Conservation (phyloP, 2,113 vertebrate genomes). For the Clarias macrocephalus region DNA sequence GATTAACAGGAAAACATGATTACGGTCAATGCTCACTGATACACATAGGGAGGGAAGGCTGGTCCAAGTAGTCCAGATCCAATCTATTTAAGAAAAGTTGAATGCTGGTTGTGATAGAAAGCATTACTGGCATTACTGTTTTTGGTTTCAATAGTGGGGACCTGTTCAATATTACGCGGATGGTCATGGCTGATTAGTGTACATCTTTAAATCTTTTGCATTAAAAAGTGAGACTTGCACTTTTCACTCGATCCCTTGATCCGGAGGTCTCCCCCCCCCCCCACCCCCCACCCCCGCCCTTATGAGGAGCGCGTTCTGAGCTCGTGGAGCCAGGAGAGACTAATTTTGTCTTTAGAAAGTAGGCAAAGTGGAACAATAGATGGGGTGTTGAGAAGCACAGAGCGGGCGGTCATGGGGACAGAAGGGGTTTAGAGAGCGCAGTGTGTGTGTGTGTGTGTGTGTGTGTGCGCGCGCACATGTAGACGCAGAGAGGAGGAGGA, state of each 20-base stretch:
- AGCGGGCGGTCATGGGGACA: not conserved
- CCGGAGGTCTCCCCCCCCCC: slow-evolving; percentile 66
- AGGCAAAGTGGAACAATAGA: slow-evolving; percentile 54
- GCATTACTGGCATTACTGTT: no score
- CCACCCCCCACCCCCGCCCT: no score
- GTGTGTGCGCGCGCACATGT: not conserved
- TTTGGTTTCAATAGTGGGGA: no score
- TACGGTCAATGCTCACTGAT: no score
- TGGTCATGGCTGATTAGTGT: no score
- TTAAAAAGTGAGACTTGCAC: slow-evolving; percentile 22
- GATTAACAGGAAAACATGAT: no score
- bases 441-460: not conserved
- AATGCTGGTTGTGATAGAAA: no score
- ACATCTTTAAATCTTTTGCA: not conserved
- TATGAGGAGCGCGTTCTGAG: slow-evolving; percentile 58
- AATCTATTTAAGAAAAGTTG: no score
- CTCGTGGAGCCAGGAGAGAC: slow-evolving; percentile 60
- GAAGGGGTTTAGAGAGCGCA: slow-evolving; percentile 15
- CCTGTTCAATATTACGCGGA: no score
- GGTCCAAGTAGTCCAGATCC: no score
- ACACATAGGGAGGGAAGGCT: no score
- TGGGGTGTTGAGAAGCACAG: slow-evolving; percentile 29
- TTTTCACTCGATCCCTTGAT: slow-evolving; percentile 69
- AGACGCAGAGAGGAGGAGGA: slow-evolving; percentile 43
- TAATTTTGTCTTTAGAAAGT: slow-evolving; percentile 55